phyloP scores from a whole-genome alignment of 2,113 vertebrate species.

The Stercorarius parasiticus region DNA sequence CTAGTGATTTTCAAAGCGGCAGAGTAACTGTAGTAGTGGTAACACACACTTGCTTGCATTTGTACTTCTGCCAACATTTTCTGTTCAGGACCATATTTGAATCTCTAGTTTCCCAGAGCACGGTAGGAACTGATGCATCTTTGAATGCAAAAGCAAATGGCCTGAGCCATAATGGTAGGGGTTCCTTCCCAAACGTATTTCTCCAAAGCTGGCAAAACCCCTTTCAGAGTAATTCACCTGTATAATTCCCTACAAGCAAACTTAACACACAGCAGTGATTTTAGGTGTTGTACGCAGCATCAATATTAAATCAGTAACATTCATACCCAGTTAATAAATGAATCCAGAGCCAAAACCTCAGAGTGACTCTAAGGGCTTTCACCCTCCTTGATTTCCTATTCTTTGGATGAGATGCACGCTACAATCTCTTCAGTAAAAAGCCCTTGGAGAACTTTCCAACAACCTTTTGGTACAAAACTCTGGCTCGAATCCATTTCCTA shows the following conservation, averaged over 20 bases:
- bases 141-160: background rate
- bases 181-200: background rate
- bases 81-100: background rate
- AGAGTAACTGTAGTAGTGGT: conserved; percentile 2
- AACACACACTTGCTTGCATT: background rate
- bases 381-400: conserved; percentile 1
- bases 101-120: background rate
- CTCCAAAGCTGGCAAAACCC: background rate
- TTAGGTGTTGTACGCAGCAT: background rate
- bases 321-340: conserved; percentile 9
- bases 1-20: conserved; percentile 16
- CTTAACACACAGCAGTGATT: background rate
- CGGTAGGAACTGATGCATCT: background rate
- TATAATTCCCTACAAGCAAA: background rate
- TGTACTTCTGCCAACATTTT: background rate
- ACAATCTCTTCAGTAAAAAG: conserved; percentile 1
- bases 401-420: background rate
- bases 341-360: conserved; percentile 48
- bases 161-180: background rate
- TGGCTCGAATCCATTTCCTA: conserved; percentile 40
- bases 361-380: conserved; percentile 6
- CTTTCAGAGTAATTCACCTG: background rate
- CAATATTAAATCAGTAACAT: conserved; percentile 1
- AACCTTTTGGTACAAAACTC: background rate
- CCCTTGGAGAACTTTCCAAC: conserved; percentile 35